Evolutionary conservation across 2,888 invertebrate genomes (phyloP).

Genomic region (Sarcophaga caerulescens): DNA sequence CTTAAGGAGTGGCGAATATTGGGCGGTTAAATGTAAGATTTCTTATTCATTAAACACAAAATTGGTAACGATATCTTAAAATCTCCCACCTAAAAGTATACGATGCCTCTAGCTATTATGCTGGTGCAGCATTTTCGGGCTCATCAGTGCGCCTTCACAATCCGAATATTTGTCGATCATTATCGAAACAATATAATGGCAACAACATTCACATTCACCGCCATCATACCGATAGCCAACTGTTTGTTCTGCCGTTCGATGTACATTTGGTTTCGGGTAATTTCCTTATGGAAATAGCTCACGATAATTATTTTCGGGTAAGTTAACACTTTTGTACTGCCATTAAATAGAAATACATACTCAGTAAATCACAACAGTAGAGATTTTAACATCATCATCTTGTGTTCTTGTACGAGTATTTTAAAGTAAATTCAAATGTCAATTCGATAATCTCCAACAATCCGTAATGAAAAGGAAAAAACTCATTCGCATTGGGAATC

Average conservation of each 20-base stretch:
- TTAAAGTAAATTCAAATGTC: too few relatives aligned
- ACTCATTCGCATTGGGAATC: too few relatives aligned
- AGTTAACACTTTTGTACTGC: slow-evolving; percentile 21
- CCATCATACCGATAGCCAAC: slow-evolving; percentile 69
- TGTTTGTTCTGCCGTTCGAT: slow-evolving; percentile 73
- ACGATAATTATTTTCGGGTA: slow-evolving; percentile 68
- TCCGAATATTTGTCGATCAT: slow-evolving; percentile 72
- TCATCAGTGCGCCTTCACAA: slow-evolving; percentile 85
- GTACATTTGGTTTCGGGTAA: slow-evolving; percentile 72
- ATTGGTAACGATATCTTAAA: not conserved
- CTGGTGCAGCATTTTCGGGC: slow-evolving; percentile 86
- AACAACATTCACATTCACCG: slow-evolving; percentile 60
- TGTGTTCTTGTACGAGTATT: too few relatives aligned
- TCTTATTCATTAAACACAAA: too few relatives aligned
- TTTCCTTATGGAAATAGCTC: slow-evolving; percentile 73
- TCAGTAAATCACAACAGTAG: too few relatives aligned
- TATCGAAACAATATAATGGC: slow-evolving; percentile 71
- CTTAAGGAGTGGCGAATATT: slow-evolving; percentile 73
- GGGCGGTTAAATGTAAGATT: slow-evolving; percentile 76
- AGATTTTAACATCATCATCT: too few relatives aligned
- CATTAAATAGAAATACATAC: too few relatives aligned
- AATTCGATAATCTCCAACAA: too few relatives aligned
- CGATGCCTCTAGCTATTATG: slow-evolving; percentile 87
- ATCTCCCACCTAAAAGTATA: slow-evolving; percentile 80
- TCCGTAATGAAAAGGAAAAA: too few relatives aligned